Evolutionary conservation across 2,797 vertebrate species (phyloP).

Genomic region (Acipenser transmontanus): DNA sequence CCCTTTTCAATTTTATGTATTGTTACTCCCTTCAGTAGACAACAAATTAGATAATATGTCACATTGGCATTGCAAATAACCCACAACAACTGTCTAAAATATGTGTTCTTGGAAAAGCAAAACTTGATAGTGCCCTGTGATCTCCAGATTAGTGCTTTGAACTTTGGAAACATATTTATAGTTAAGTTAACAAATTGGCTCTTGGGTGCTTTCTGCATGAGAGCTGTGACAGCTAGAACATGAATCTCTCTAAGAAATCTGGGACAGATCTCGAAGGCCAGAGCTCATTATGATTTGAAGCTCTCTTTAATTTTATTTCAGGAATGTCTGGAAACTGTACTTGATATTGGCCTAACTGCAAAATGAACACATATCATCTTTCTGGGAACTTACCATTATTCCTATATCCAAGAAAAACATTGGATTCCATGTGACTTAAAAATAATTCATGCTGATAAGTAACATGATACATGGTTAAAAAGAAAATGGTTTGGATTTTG

Average conservation of each 20-base stretch:
- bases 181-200: background rate
- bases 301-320: background rate
- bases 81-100: too few species aligned
- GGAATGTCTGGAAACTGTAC: background rate
- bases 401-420: background rate
- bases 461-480: background rate
- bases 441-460: background rate
- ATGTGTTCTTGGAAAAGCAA: too few species aligned
- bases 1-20: slow-evolving; percentile 1
- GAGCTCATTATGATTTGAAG: background rate
- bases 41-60: too few species aligned
- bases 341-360: too few species aligned
- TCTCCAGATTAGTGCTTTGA: too few species aligned
- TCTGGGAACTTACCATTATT: background rate
- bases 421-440: background rate
- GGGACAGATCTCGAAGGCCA: background rate
- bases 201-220: too few species aligned
- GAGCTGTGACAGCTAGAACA: background rate
- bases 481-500: slow-evolving; percentile 8
- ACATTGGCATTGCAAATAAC: too few species aligned
- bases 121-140: too few species aligned
- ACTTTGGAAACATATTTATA: too few species aligned
- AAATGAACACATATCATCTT: background rate
- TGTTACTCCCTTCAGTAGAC: slow-evolving; percentile 1
- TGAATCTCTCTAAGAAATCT: background rate